Evolutionary conservation across 2,888 invertebrate genomes (phyloP), one percentile per base, ranked within the genome.

Genomic region (Anoplius nigerrimus): DNA sequence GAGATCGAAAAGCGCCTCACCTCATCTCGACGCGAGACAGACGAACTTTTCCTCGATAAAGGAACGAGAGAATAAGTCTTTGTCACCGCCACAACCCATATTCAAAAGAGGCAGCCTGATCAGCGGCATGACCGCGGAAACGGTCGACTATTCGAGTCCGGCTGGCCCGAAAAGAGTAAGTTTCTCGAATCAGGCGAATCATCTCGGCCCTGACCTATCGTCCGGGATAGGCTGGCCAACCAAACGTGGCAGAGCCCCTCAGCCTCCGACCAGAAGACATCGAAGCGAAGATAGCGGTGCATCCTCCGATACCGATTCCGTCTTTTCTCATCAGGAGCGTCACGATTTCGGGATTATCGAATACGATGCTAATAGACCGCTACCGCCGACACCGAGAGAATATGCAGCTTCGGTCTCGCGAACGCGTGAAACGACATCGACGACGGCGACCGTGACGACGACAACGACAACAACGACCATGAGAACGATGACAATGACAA

Each of bases 81-180:
- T 13, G 20, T 34, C 24, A 2, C 71, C 72, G n/a, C 79, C 83
- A 0, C 80, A 84, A 8, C 91, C 91, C 0, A 91, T 91, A 66
- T 91, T 91, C 63, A 90, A 90, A 80, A 79, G 91, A n/a, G 90
- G 91, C 0, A 91, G 91, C 76, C 83, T 91, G 52, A 87, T 89
- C 2, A 84, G 84, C 48, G 84, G 72, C 18, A 18, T 15, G 6
- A 48, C n/a, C 16, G n/a, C n/a, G n/a, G 85, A 81, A 2, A 76
- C 82, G 0, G 73, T 84, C 2, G 89, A 90, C 5, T 87, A 88
- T 55, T n/a, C n/a, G n/a, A n/a, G n/a, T n/a, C n/a, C n/a, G n/a
- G n/a, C 85, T 43, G 86, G 86, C 1, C 89, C 89, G 13, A 91
- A 91, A 68, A 89, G 90, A 64, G 91, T 91, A 0, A 91, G 91